Evolutionary conservation across 2,113 vertebrate species (phyloP), one percentile per base, ranked within the genome.

Genomic region (Saccopteryx bilineata): DNA sequence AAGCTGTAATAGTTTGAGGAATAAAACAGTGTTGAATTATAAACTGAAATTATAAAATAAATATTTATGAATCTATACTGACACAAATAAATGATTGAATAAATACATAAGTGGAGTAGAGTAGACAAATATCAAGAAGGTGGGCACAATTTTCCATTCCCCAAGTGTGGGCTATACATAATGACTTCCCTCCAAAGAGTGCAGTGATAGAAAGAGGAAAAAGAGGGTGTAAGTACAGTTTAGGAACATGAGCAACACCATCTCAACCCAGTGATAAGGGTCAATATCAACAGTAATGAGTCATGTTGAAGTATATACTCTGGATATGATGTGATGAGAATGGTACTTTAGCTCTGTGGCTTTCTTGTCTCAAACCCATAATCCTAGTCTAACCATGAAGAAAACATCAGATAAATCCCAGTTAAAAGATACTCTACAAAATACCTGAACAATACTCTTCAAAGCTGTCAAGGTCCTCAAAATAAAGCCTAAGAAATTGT

Each of bases 1-100:
- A 92, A 76, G 26, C 50, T 76, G 9, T 54, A 76, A 66, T 31
- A 19, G 68, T 85, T 85, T 85, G 69, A 85, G 60, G 71, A n/a
- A 66, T 39, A 28, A 76, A 92, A 4, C 14, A 60, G 18, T 60
- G 52, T 61, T 82, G 17, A 7, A 69, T 75, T 87, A 52, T 66
- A 94, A 90, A 21, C 54, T 54, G 69, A 92, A 61, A n/a, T 61
- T 61, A 23, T 52, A 76, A 68, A 87, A 75, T 87, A 92, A 92
- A 68, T 87, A 82, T 69, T 17, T 31, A 18, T 9, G 33, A 69
- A 56, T 87, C 26, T 23, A 60, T 79, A 79, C 9, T 60, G 68
- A 63, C 17, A 83, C 63, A 54, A 91, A 60, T 60, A 69, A 52
- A 75, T 50, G 56, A 63, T 65, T 63, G 5, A 83, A 65, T 63